phyloP scores from a whole-genome alignment of 2,113 vertebrate species.

The Uria aalge region DNA sequence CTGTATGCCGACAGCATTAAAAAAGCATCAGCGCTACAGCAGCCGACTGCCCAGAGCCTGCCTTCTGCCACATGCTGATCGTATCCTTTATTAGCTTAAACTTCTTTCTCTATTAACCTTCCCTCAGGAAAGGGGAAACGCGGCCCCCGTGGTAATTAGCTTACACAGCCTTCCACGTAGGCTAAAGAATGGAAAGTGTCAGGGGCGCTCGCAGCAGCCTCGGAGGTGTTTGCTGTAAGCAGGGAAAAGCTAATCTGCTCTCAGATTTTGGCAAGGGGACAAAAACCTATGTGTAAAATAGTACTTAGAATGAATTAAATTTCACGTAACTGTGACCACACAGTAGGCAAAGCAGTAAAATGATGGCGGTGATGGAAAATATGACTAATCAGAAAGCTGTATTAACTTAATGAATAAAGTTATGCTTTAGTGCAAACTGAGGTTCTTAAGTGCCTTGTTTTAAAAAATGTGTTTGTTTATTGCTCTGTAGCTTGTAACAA shows the following conservation, averaged over 20 bases:
- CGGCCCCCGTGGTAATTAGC: neutral
- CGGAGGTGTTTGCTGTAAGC: neutral
- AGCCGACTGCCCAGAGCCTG: neutral
- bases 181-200: neutral
- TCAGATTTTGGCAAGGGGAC: slow-evolving; percentile 6
- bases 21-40: neutral
- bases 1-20: neutral
- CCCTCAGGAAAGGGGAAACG: slow-evolving; percentile 33
- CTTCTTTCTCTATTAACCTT: slow-evolving; percentile 36
- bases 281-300: neutral
- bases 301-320: neutral
- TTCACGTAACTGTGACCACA: neutral
- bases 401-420: slow-evolving; percentile 12
- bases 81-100: neutral
- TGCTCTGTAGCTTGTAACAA: neutral
- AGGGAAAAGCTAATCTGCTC: slow-evolving; percentile 20
- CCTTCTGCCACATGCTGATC: neutral
- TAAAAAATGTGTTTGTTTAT: neutral
- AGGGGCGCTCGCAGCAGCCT: neutral
- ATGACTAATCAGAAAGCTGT: slow-evolving; percentile 11
- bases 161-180: neutral
- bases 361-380: neutral
- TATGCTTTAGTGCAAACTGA: neutral
- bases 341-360: neutral
- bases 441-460: neutral